Base-by-base conservation (phyloP, 2,113 vertebrate genomes). In the Platichthys stellatus region DNA sequence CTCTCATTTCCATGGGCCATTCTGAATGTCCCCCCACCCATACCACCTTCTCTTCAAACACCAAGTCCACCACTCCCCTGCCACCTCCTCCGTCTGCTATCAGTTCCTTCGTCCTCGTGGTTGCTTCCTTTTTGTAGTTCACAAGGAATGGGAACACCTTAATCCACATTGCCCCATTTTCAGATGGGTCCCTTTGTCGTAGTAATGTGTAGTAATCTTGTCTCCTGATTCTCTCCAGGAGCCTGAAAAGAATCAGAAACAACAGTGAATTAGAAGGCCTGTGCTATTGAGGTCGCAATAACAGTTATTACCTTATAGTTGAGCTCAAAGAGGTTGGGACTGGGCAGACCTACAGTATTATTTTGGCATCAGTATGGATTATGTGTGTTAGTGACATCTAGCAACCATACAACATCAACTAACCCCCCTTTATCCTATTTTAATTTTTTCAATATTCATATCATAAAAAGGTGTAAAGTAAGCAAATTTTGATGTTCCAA, bases 1-100 rank as follows among this genome's bases (percentile, higher is more conserved):
- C 91, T 94, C 76, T 95, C 95, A 4, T 95, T 96, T 83, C 94
- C 94, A 87, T 94, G 96, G 78, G 95, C 94, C 94, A 94, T 94
- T 61, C 77, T 85, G 67, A 83, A 82, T 24, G 69, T 57, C 47
- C 74, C 69, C 43, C 83, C 86, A 56, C 84, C 86, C 78, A 82
- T 64, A 31, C 62, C 82, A 57, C 74, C 71, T 77, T 61, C 60
- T 76, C 47, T 66, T 76, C 40, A 56, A 70, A 64, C 81, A 70
- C 64, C 76, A 77, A 68, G 82, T 53, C 80, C 74, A 58, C 82
- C 85, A 63, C 85, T 64, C 74, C 86, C 62, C 83, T 83, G 45
- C 85, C 78, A 49, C 89, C 87, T 76, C 86, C 82, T 74, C 86
- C 74, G 45, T 59, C 81, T 74, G 79, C 86, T 84, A 49, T 75